phyloP scores from a whole-genome alignment of 2,113 vertebrate species.

The Elephas maximus region DNA sequence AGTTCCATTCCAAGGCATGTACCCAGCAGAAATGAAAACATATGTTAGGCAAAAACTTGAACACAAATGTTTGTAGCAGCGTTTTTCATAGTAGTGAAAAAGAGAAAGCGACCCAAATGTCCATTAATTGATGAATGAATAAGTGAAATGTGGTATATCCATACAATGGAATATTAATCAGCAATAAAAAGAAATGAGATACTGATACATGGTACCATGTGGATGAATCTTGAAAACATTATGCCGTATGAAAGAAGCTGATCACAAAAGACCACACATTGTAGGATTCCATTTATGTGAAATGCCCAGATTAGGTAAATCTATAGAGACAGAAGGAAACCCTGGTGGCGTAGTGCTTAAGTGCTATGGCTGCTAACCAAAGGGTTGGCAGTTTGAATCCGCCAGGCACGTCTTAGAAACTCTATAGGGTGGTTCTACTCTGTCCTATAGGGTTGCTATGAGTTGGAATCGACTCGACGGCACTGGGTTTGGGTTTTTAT shows the following conservation, averaged over 20 bases:
- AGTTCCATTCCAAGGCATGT: neutral
- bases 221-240: neutral
- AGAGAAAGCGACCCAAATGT: neutral
- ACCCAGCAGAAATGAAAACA: conserved; percentile 38
- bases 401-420: no score
- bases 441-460: no score
- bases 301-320: neutral
- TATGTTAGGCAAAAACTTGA: neutral
- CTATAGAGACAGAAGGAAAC: neutral
- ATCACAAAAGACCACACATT: neutral
- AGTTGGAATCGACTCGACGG: no score
- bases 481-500: no score
- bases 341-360: no score
- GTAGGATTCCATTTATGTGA: neutral
- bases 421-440: no score
- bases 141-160: neutral
- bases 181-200: neutral
- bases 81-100: neutral
- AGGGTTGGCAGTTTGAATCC: no score
- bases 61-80: neutral
- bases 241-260: neutral
- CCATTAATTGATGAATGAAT: neutral
- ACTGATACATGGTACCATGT: neutral
- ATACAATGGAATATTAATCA: neutral
- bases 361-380: no score